Conservation (phyloP, 1,140 invertebrate genomes). For the Agrilus planipennis region DNA sequence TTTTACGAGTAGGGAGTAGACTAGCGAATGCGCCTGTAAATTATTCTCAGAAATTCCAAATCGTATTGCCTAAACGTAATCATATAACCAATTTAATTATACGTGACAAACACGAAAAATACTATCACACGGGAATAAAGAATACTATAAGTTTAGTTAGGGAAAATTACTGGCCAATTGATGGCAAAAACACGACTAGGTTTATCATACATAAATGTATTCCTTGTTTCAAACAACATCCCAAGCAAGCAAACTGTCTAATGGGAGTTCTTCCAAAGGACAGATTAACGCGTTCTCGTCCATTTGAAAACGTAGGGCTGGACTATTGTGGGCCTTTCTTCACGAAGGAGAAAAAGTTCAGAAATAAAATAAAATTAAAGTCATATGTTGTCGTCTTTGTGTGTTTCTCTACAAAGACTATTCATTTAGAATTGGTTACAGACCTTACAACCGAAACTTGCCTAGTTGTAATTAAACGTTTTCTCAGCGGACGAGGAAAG, state of each 20-base stretch:
- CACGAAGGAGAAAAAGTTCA: conserved; percentile 5
- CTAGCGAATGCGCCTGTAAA: conserved; percentile 22
- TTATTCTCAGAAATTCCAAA: conserved; percentile 27
- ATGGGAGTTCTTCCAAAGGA: conserved; percentile 28
- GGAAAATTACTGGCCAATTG: conserved; percentile 13
- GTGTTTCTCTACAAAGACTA: conserved; percentile 9
- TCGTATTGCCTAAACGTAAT: conserved; percentile 23
- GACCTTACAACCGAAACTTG: conserved; percentile 11
- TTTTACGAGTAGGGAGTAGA: conserved; percentile 34
- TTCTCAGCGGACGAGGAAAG: neutral
- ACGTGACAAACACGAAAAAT: neutral
- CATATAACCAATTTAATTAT: conserved; percentile 14
- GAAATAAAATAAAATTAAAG: conserved; percentile 8
- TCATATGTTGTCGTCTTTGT: conserved; percentile 11
- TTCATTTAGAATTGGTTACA: conserved; percentile 12
- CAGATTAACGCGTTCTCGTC: conserved; percentile 17
- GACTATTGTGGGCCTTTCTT: conserved; percentile 16
- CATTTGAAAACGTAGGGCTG: conserved; percentile 13
- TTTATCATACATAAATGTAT: conserved; percentile 23
- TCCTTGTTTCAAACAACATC: conserved; percentile 18
- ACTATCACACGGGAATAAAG: conserved; percentile 19
- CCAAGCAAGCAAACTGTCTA: conserved; percentile 12
- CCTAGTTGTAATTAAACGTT: conserved; percentile 10
- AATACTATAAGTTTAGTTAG: conserved; percentile 10
- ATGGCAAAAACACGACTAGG: conserved; percentile 9